A percentile compares a stretch with the other conserved stretches of the same genome.
These are phyloP conservation scores for Galbula dea DNA, from an alignment of 2,113 vertebrate genomes.

Conservation along the genomic window DNA sequence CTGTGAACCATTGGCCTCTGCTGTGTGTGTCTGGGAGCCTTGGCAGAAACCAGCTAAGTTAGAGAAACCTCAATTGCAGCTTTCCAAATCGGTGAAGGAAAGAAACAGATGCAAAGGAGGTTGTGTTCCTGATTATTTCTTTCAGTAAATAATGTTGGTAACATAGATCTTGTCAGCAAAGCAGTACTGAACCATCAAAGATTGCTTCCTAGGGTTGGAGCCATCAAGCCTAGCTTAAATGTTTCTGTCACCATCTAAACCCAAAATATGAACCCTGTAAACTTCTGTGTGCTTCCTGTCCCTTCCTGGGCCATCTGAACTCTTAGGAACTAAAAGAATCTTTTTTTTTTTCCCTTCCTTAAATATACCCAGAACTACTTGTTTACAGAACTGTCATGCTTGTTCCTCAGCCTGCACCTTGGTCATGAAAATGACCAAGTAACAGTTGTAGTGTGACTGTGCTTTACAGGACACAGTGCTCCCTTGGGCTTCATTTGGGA, in stretches of 20 bases:
- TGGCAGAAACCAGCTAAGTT: not conserved
- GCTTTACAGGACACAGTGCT: not conserved
- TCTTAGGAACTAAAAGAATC: not conserved
- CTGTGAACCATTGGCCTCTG: rapidly evolving
- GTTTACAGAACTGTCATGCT: not conserved
- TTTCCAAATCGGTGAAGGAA: not conserved
- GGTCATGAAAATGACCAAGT: not conserved
- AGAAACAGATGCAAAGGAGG: not conserved
- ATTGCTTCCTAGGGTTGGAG: not conserved
- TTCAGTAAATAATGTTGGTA: not conserved
- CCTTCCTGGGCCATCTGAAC: not conserved
- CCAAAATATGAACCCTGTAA: not conserved
- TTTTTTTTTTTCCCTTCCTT: not conserved
- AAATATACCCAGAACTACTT: not conserved
- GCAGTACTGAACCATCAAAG: not conserved
- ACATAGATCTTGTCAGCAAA: not conserved
- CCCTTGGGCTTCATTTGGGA: not conserved
- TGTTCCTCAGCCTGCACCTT: not conserved
- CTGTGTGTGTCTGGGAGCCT: not conserved
- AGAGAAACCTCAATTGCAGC: not conserved
- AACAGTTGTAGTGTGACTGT: too few relatives aligned
- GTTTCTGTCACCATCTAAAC: not conserved
- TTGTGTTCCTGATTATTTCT: not conserved
- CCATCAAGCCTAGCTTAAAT: not conserved
- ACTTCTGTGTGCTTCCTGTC: not conserved